Evolutionary conservation across 2,797 vertebrate genomes (phyloP).

Genomic region (Schizothorax lantsangensis): DNA sequence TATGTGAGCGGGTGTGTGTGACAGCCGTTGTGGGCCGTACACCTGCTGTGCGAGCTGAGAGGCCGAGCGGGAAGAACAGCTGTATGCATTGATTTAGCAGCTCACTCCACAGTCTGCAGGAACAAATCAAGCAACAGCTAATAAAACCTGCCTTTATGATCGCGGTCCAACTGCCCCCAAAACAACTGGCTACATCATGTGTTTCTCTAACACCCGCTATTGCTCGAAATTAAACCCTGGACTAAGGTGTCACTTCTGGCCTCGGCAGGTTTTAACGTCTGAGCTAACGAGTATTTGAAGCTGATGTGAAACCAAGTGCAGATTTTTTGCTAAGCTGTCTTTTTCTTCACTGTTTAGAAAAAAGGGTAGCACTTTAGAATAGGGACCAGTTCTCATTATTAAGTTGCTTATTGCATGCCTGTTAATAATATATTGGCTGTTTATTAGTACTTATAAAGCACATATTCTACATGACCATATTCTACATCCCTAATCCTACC

Average conservation of each 20-base stretch:
- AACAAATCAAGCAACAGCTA: conserved; percentile 98
- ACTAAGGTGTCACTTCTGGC: conserved; percentile 93
- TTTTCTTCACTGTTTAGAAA: conserved; percentile 35
- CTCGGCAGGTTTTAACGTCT: conserved; percentile 78
- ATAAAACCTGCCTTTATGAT: conserved; percentile 94
- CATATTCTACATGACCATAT: neutral
- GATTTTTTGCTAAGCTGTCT: conserved; percentile 1
- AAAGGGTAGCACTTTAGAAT: neutral
- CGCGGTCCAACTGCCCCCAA: conserved; percentile 77
- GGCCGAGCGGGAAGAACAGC: conserved; percentile 85
- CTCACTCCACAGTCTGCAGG: conserved; percentile 91
- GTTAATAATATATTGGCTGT: neutral
- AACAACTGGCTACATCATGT: conserved; percentile 97
- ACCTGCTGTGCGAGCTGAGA: conserved; percentile 93
- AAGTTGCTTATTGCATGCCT: neutral
- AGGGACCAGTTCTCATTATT: neutral
- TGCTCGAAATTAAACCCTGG: conserved; percentile 89
- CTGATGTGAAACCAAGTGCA: conserved; percentile 34
- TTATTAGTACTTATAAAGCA: neutral
- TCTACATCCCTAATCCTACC: neutral
- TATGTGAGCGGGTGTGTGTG: conserved; percentile 80
- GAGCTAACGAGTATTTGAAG: conserved; percentile 74
- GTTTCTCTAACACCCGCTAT: conserved; percentile 90
- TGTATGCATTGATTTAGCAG: conserved; percentile 95
- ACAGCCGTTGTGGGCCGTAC: conserved; percentile 86